Percentiles rank a stretch among this genome's conserved stretches.
Evolutionary conservation across 2,797 vertebrate genomes (phyloP).

Genomic region (Paratrypauchen microcephalus): DNA sequence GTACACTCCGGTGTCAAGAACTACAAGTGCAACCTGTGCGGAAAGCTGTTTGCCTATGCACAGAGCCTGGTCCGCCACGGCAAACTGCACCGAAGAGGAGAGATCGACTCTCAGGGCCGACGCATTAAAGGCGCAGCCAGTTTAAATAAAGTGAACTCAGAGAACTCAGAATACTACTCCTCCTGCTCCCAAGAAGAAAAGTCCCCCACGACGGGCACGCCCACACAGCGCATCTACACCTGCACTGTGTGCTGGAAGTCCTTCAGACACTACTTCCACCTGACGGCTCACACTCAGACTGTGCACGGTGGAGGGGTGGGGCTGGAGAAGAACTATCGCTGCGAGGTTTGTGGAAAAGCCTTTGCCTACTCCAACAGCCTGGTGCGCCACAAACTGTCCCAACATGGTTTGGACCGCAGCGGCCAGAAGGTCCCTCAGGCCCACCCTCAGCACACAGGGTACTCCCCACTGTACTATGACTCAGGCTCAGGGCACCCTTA

Average conservation of each 20-base stretch:
- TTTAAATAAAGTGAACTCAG: constrained; percentile 60
- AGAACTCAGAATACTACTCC: constrained; percentile 74
- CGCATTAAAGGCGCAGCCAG: constrained; percentile 63
- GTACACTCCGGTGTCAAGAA: constrained; percentile 92
- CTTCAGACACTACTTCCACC: constrained; percentile 88
- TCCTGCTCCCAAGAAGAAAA: constrained; percentile 78
- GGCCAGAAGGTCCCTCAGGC: constrained; percentile 65
- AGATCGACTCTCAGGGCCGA: constrained; percentile 73
- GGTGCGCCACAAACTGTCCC: constrained; percentile 88
- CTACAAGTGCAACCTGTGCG: constrained; percentile 91
- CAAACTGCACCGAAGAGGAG: constrained; percentile 83
- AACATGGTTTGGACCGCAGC: constrained; percentile 77
- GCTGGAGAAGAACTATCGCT: constrained; percentile 86
- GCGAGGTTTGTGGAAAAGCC: constrained; percentile 88
- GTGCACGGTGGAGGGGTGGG: constrained; percentile 83
- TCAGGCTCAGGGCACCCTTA: constrained; percentile 61
- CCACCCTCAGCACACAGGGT: constrained; percentile 59
- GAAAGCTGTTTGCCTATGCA: constrained; percentile 92
- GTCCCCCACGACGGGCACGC: constrained; percentile 74
- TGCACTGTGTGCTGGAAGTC: constrained; percentile 90
- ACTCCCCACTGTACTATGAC: constrained; percentile 77
- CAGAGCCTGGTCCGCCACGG: constrained; percentile 92
- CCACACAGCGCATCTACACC: constrained; percentile 82
- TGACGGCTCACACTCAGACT: constrained; percentile 88
- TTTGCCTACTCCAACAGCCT: constrained; percentile 91